A percentile compares a stretch with the other conserved stretches of the same genome.
These are phyloP conservation scores for Lissocephala sabroskyi DNA, from an alignment of 2,888 invertebrate genomes.

Conservation along the genomic window DNA sequence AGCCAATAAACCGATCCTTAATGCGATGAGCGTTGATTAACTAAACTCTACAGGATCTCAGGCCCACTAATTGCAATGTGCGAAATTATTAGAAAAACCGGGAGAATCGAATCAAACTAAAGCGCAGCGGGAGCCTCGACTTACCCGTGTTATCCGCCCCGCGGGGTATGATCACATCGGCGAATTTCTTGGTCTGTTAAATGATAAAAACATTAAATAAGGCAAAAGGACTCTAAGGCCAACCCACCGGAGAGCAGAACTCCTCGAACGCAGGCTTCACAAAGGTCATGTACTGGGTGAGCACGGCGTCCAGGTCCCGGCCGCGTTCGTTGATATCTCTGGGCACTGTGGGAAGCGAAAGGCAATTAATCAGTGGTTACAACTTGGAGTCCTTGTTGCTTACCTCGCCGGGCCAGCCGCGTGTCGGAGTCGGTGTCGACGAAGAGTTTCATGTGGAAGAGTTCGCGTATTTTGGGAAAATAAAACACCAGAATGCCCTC, in stretches of 20 bases:
- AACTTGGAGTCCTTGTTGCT: too few species aligned
- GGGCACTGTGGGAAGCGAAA: conserved; percentile 88
- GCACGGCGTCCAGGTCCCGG: conserved; percentile 92
- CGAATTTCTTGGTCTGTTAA: conserved; percentile 98
- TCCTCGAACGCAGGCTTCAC: conserved; percentile 99
- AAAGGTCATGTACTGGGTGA: conserved; percentile 97
- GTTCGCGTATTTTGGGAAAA: conserved; percentile 92
- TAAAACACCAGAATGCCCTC: conserved; percentile 99
- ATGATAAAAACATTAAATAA: not conserved
- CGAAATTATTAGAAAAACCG: conserved; percentile 1
- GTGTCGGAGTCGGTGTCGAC: conserved; percentile 99
- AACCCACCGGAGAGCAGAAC: conserved; percentile 93
- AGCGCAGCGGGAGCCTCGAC: conserved; percentile 45
- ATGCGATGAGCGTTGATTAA: not conserved
- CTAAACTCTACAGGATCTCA: too few species aligned
- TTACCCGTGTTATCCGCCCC: conserved; percentile 98
- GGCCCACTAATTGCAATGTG: not conserved
- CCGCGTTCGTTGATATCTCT: conserved; percentile 97
- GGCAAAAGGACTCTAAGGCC: not conserved
- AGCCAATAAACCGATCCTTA: not conserved
- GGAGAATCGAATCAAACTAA: conserved; percentile 19
- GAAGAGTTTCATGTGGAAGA: conserved; percentile 99
- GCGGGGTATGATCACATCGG: conserved; percentile 98
- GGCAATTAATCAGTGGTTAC: not conserved
- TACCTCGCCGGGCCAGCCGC: conserved; percentile 94